Base-by-base conservation (phyloP, 2,888 invertebrate genomes). In the Acleris literana region DNA sequence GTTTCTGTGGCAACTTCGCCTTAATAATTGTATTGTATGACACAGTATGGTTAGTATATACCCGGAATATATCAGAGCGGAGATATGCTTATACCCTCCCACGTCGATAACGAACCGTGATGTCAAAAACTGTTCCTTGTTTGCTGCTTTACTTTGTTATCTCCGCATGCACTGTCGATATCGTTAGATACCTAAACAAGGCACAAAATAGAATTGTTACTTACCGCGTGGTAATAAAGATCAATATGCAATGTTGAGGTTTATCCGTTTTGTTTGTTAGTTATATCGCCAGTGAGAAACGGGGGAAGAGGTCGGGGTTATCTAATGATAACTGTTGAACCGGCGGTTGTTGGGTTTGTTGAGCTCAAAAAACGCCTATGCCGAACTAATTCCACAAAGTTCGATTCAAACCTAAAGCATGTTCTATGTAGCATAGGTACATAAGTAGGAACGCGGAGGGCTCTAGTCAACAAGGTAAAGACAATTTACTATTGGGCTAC, bases 261-360 rank as follows among this genome's bases (percentile, higher is more conserved):
- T 11, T 39, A 39, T 61, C 17, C 25, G 49, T 58, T 57, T 66
- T 63, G 60, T 65, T 57, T 57, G n/a, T 49, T 39, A 43, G 55
- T 58, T 70, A 70, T 73, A 72, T 65, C 57, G 68, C 63, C 66
- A 69, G 69, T 78, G 79, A 81, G 80, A 76, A 80, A 71, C 80
- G 79, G 81, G 83, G 87, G 86, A 39, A 84, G 87, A 88, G 90
- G 90, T 90, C 89, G 90, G 85, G 90, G 90, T 78, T 90, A 88
- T 89, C 85, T 80, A 68, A 73, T 77, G 91, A 90, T 90, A 91
- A 88, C 81, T 72, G 74, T 55, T 78, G 80, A 83, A 82, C 83
- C 81, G 81, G 70, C 79, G 78, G 71, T 66, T 74, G 79, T 73
- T 76, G 78, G 72, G 82, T 84, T 83, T 82, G 79, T 79, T 83